Base-by-base conservation (phyloP, 2,888 invertebrate genomes). In the Trilocha varians region DNA sequence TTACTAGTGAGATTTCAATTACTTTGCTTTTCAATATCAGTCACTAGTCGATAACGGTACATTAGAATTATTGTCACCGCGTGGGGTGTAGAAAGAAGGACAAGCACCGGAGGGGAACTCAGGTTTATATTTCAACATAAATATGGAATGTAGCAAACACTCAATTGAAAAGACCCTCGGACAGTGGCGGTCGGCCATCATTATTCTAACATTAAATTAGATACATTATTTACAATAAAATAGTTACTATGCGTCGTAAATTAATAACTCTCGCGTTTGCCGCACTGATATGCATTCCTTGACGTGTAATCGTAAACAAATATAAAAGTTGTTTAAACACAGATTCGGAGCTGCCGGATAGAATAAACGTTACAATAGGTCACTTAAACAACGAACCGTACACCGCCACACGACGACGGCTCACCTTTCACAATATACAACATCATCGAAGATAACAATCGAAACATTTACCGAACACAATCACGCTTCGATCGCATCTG, bases 291-390 rank as follows among this genome's bases (percentile, higher is more conserved):
- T 83, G 84, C 79, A 73, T 78, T 68, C 65, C 70, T 65, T 76
- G 65, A 65, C 65, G 73, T 61, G 65, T 64, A 65, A 65, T 66
- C 63, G 68, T 66, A 74, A 78, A 80, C 69, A 69, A 83, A 85
- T 84, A 84, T 84, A 84, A 84, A 85, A 85, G 84, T 85, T 84
- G 84, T 85, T 84, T 84, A 84, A 84, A 83, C 75, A 83, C 79
- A 80, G 75, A 75, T 69, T 64, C 57, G 63, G 72, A 78, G 80
- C 78, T 69, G 80, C 76, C 73, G 82, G 77, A 78, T 76, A 82
- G 70, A 80, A 80, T 78, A 77, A 63, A 70, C 60, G 66, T 75
- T 76, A 68, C 62, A 66, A 70, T 75, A 74, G 76, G 75, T 78
- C 73, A 74, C 77, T 75, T 78, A 74, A 66, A 76, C 63, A 69